Base-by-base conservation (phyloP, 2,113 vertebrate species). In the Sporophila hypoxantha region DNA sequence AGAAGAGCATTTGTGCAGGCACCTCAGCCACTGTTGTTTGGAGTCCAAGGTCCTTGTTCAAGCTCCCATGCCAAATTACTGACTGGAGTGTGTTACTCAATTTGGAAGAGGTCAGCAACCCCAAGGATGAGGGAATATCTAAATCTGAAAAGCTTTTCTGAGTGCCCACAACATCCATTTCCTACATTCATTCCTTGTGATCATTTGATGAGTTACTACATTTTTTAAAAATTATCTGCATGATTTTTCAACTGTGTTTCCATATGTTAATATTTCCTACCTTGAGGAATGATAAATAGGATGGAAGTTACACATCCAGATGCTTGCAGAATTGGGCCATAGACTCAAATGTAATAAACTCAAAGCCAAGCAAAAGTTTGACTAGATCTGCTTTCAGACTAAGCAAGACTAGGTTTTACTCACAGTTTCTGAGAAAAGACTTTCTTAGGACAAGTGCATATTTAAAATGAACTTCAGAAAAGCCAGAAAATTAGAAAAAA, bases 381-480 rank as follows among this genome's bases (percentile, higher is more conserved):
- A 36, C 20, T 17, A 82, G 39, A 52, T 76, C 56, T 61, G 22
- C 67, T 86, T 90, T 46, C 56, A 87, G 50, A 22, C 23, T 49
- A 80, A 60, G n/a, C 44, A 83, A 37, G 29, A 78, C 5, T 17
- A 76, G 17, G 22, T 91, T 88, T 91, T 73, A 70, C 21, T 29
- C 39, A 20, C 39, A 20, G 17, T 32, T 76, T 62, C 59, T 55
- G 30, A 76, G 53, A 68, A 83, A 41, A 68, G 6, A 17, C 37
- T 65, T 74, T n/a, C 37, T 64, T 69, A 68, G 65, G 36, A 69
- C 46, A 92, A 69, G 41, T n/a, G 25, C 12, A 46, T 42, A 76
- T 52, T 85, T 88, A 66, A 86, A 90, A 79, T 20, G 3, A 84
- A 78, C 71, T 46, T 53, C 26, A 68, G 37, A 73, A 82, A 88